These are phyloP conservation scores for Volucella bombylans DNA, from an alignment of 2,888 invertebrate species.

Conservation along the genomic window DNA sequence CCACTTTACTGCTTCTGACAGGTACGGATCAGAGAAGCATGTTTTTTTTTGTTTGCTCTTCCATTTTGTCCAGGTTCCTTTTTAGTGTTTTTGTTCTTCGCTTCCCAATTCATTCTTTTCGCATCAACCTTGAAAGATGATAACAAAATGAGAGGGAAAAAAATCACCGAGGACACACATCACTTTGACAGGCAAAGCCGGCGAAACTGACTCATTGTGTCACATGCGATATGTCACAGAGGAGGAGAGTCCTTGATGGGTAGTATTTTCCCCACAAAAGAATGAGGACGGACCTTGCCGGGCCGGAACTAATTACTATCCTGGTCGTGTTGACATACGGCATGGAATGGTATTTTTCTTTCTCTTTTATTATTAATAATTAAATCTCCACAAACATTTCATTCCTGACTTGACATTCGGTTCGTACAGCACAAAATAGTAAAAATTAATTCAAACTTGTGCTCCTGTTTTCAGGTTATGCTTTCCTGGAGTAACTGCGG, in stretches of 20 bases:
- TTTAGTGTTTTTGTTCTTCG: not conserved
- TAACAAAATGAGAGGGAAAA: constrained; percentile 38
- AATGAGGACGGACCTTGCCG: constrained; percentile 29
- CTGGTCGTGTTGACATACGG: not conserved
- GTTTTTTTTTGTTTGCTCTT: constrained; percentile 6
- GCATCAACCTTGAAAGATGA: constrained; percentile 57
- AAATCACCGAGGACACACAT: constrained; percentile 38
- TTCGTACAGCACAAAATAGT: constrained; percentile 39
- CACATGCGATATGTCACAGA: constrained; percentile 24
- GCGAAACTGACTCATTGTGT: constrained; percentile 41
- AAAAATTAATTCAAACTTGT: constrained; percentile 59
- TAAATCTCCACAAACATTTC: constrained; percentile 50
- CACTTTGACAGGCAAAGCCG: constrained; percentile 37
- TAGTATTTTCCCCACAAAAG: constrained; percentile 8
- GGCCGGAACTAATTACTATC: constrained; percentile 53
- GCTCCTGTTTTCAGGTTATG: not conserved
- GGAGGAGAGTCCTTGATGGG: constrained; percentile 42
- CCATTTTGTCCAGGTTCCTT: not conserved
- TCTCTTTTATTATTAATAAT: constrained; percentile 59
- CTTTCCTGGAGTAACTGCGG: not conserved
- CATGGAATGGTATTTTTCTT: constrained; percentile 33
- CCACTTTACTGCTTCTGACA: constrained; percentile 60
- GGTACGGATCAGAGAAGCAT: constrained; percentile 17
- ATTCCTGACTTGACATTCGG: constrained; percentile 8
- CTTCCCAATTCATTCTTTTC: constrained; percentile 15